These are phyloP conservation scores for Sinocyclocheilus anophthalmus DNA, from an alignment of 2,113 vertebrate species.

Conservation along the genomic window DNA sequence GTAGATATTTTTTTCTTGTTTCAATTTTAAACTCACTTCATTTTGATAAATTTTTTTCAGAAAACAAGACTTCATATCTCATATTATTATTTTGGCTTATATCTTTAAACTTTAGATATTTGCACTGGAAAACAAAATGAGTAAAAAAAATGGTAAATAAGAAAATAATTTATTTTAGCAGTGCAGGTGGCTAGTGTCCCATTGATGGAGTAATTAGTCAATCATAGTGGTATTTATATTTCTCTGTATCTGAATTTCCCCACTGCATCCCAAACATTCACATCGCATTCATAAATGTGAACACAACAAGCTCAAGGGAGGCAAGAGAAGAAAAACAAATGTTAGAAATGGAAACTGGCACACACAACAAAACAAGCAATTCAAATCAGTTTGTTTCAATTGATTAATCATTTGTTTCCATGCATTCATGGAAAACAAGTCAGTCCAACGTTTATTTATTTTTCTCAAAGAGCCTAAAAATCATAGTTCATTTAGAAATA, in stretches of 20 bases:
- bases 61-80: neutral
- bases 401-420: conserved; percentile 8
- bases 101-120: no score
- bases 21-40: neutral
- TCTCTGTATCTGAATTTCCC: no score
- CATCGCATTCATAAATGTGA: neutral
- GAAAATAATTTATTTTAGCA: no score
- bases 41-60: neutral
- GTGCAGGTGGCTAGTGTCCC: no score
- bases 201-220: no score
- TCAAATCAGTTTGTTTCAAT: neutral
- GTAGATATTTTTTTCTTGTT: neutral
- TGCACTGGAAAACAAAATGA: no score
- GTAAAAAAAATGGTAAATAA: no score
- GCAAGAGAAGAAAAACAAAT: neutral
- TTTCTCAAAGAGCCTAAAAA: neutral
- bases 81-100: no score
- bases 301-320: neutral
- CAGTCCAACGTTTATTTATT: neutral
- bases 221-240: no score
- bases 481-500: neutral
- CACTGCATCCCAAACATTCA: no score
- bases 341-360: conserved; percentile 16
- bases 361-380: neutral
- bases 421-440: conserved; percentile 6